Conservation (phyloP, 1,140 invertebrate genomes). For the Lordiphosa mommai region DNA sequence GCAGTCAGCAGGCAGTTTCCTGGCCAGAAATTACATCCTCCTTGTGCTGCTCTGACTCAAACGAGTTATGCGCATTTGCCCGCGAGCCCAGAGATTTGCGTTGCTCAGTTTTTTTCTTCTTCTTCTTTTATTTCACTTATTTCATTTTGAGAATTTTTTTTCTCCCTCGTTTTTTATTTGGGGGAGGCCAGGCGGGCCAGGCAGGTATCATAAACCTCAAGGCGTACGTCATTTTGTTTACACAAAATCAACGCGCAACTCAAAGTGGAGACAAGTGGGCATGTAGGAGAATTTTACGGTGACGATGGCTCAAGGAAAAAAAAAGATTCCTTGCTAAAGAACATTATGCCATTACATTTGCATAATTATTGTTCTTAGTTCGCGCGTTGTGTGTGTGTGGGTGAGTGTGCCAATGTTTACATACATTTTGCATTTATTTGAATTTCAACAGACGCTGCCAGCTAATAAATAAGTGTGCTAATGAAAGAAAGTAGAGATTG, state of each 20-base stretch:
- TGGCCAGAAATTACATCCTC: slow-evolving; percentile 47
- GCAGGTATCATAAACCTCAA: slow-evolving; percentile 58
- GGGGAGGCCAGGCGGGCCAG: neutral
- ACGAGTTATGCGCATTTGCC: slow-evolving; percentile 65
- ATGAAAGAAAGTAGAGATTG: too few relatives aligned
- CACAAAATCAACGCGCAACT: slow-evolving; percentile 51
- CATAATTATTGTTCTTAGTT: slow-evolving; percentile 58
- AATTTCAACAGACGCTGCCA: too few relatives aligned
- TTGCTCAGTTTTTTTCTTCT: slow-evolving; percentile 38
- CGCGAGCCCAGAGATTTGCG: slow-evolving; percentile 54
- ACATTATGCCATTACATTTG: slow-evolving; percentile 71
- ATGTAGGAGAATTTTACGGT: neutral
- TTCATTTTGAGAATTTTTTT: neutral
- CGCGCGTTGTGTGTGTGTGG: slow-evolving; percentile 24
- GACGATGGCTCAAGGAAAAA: slow-evolving; percentile 25
- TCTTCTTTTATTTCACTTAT: neutral
- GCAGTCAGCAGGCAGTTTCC: slow-evolving; percentile 35
- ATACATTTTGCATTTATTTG: too few relatives aligned
- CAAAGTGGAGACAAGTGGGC: slow-evolving; percentile 37
- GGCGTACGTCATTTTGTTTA: slow-evolving; percentile 72
- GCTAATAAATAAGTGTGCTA: too few relatives aligned
- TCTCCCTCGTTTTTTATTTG: slow-evolving; percentile 1
- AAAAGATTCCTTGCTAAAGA: slow-evolving; percentile 53
- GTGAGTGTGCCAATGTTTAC: neutral
- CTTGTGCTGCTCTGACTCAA: slow-evolving; percentile 23